Conservation (phyloP, 92 coral and sea anemone species). For the Anthopleura xanthogrammica region DNA sequence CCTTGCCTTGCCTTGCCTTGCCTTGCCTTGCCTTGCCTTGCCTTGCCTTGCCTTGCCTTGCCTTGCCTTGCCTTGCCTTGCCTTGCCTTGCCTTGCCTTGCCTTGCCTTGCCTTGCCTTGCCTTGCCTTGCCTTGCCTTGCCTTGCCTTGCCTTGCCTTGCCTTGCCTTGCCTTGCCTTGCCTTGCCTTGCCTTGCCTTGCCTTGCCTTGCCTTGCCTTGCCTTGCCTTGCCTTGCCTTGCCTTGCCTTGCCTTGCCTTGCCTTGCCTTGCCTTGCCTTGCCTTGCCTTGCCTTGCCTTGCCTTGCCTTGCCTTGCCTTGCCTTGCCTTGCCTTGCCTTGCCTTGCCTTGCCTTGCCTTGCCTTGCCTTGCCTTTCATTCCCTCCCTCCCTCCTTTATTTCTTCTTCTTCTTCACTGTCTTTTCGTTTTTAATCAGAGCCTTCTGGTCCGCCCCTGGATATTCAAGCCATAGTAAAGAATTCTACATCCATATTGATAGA, state of each 20-base stretch:
- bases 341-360: background rate
- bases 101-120: background rate
- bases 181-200: background rate
- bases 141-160: background rate
- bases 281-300: too few relatives aligned
- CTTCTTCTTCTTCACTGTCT: background rate
- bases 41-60: too few relatives aligned
- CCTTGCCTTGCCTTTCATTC: background rate
- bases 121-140: background rate
- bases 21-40: too few relatives aligned
- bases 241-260: too few relatives aligned
- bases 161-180: background rate
- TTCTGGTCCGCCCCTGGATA: conserved; percentile 59
- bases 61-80: background rate
- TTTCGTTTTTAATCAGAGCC: conserved; percentile 42
- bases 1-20: background rate
- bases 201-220: background rate
- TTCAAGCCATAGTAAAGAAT: conserved; percentile 38
- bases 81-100: background rate
- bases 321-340: too few relatives aligned
- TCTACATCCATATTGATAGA: conserved; percentile 54
- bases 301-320: too few relatives aligned
- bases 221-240: too few relatives aligned
- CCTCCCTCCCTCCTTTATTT: background rate
- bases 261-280: too few relatives aligned